A percentile compares a stretch with the other conserved stretches of the same genome.
Evolutionary conservation across 2,888 invertebrate species (phyloP).

Genomic region (Aelia acuminata): DNA sequence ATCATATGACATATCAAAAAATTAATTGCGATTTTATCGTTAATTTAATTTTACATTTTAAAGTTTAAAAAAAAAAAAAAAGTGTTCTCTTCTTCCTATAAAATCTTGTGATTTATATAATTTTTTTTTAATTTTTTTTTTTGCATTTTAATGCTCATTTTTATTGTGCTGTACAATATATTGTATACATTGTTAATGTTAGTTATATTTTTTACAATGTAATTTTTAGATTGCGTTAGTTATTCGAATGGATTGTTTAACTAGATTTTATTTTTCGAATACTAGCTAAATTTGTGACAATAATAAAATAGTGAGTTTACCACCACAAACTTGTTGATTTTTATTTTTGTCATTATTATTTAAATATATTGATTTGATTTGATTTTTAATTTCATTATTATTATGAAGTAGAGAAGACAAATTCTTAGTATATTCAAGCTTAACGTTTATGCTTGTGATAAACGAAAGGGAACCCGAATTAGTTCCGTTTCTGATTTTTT

Average conservation of each 20-base stretch:
- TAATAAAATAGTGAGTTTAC: constrained; percentile 53
- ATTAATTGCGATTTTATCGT: constrained; percentile 8
- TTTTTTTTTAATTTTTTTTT: constrained; percentile 2
- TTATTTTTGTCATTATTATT: constrained; percentile 28
- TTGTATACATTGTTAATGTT: constrained; percentile 1
- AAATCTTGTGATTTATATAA: constrained; percentile 43
- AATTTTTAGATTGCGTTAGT: constrained; percentile 49
- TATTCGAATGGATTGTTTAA: constrained; percentile 44
- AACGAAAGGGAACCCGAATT: constrained; percentile 57
- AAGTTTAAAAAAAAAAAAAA: not conserved
- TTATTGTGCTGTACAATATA: constrained; percentile 42
- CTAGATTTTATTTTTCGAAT: not conserved
- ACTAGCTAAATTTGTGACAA: constrained; percentile 59
- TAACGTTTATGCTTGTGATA: constrained; percentile 55
- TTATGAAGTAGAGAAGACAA: constrained; percentile 31
- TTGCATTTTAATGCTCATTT: constrained; percentile 47
- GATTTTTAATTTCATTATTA: constrained; percentile 5
- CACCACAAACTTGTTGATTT: constrained; percentile 38
- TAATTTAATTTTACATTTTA: constrained; percentile 24
- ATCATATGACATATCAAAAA: constrained; percentile 58
- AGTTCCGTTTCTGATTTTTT: constrained; percentile 54
- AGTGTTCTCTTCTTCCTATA: constrained; percentile 34
- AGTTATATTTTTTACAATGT: constrained; percentile 49
- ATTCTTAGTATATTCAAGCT: constrained; percentile 29
- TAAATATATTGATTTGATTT: not conserved